Percentiles rank a stretch among this genome's conserved stretches.
Evolutionary conservation across 1,140 invertebrate species (phyloP).

Genomic region (Lepidurus arcticus): DNA sequence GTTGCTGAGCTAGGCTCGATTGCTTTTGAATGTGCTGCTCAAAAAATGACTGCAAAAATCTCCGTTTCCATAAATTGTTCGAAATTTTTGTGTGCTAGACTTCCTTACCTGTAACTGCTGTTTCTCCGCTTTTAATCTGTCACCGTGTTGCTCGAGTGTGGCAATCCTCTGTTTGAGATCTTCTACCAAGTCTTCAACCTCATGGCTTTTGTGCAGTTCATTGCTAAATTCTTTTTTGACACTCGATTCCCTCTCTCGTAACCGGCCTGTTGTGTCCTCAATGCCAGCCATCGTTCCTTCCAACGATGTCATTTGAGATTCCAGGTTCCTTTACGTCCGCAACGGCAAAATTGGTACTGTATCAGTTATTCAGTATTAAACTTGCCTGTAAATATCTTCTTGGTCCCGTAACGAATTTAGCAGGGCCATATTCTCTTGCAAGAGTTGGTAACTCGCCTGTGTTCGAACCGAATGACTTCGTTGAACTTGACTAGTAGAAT

Average conservation of each 20-base stretch:
- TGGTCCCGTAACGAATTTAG: conserved; percentile 47
- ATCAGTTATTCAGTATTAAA: not conserved
- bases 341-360: too few species aligned
- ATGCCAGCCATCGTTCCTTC: conserved; percentile 32
- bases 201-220: conserved; percentile 36
- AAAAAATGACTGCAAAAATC: conserved; percentile 41
- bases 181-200: conserved; percentile 45
- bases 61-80: conserved; percentile 11
- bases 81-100: not conserved
- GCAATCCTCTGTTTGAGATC: conserved; percentile 36
- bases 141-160: not conserved
- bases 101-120: conserved; percentile 30
- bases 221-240: conserved; percentile 11
- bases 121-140: conserved; percentile 32
- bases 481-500: conserved; percentile 24
- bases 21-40: conserved; percentile 43
- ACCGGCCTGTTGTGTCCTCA: conserved; percentile 26
- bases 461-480: conserved; percentile 44
- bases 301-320: conserved; percentile 32
- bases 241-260: conserved; percentile 29
- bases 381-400: conserved; percentile 46
- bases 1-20: conserved; percentile 42
- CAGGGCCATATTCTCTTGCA: conserved; percentile 50
- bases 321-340: conserved; percentile 22
- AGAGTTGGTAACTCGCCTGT: conserved; percentile 47